Evolutionary conservation across 2,797 vertebrate genomes (phyloP).

Genomic region (Protonibea diacanthus): DNA sequence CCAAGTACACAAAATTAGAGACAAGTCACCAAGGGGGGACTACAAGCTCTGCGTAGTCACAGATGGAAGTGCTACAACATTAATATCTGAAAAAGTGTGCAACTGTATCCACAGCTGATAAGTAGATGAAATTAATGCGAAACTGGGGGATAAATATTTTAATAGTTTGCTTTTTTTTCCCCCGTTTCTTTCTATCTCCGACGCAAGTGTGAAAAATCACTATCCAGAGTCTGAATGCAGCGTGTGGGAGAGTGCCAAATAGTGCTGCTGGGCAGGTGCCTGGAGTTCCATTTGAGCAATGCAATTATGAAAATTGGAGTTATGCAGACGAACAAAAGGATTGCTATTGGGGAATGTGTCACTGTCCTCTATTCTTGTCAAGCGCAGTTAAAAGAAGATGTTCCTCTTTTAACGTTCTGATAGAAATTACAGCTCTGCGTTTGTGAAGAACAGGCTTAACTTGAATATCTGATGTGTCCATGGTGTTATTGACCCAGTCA

Average conservation of each 20-base stretch:
- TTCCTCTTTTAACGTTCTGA: not conserved
- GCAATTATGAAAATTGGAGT: constrained; percentile 87
- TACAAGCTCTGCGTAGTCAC: constrained; percentile 51
- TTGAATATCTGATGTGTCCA: constrained; percentile 14
- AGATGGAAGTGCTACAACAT: constrained; percentile 75
- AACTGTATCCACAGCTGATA: constrained; percentile 75
- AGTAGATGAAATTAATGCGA: constrained; percentile 75
- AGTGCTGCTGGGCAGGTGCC: constrained; percentile 79
- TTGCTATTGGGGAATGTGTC: constrained; percentile 76
- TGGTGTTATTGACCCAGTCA: constrained; percentile 38
- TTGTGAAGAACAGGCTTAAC: constrained; percentile 9
- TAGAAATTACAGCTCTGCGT: constrained; percentile 27
- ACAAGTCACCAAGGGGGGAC: constrained; percentile 30
- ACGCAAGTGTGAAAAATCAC: constrained; percentile 69
- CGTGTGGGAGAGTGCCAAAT: constrained; percentile 63
- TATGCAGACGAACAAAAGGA: constrained; percentile 86
- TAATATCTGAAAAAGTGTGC: constrained; percentile 69
- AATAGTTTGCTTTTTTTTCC: constrained; percentile 35
- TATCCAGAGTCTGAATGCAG: constrained; percentile 68
- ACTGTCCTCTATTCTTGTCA: constrained; percentile 57
- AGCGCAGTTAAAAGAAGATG: constrained; percentile 24
- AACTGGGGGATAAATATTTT: constrained; percentile 74
- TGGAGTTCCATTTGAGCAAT: constrained; percentile 80
- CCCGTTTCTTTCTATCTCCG: constrained; percentile 35
- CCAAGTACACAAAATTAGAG: constrained; percentile 13